Conservation (phyloP, 2,888 invertebrate species). For the Drosophila mettleri region DNA sequence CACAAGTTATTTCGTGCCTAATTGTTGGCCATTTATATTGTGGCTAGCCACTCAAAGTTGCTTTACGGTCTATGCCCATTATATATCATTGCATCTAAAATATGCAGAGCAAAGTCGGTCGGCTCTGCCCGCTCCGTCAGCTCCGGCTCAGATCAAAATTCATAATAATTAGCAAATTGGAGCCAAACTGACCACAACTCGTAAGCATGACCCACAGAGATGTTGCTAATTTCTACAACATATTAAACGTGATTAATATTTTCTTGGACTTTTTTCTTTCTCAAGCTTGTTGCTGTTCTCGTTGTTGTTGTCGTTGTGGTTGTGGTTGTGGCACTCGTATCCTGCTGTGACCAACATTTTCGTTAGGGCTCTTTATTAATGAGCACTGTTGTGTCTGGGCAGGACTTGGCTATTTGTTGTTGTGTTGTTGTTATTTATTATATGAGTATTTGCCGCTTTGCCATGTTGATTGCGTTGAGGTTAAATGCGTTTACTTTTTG, state of each 20-base stretch:
- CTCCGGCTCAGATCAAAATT: slow-evolving; percentile 29
- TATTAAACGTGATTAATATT: slow-evolving; percentile 79
- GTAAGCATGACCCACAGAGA: slow-evolving; percentile 27
- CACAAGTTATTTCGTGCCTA: slow-evolving; percentile 19
- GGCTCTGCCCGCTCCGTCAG: background rate
- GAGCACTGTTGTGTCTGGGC: slow-evolving; percentile 70
- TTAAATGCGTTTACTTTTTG: slow-evolving; percentile 65
- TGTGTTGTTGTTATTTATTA: slow-evolving; percentile 68
- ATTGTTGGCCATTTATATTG: slow-evolving; percentile 34
- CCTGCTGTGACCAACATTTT: slow-evolving; percentile 70
- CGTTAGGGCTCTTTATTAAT: slow-evolving; percentile 68
- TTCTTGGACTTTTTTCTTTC: slow-evolving; percentile 34
- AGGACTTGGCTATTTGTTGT: slow-evolving; percentile 56
- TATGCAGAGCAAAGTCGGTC: slow-evolving; percentile 12
- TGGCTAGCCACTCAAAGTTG: slow-evolving; percentile 6
- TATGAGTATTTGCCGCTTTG: slow-evolving; percentile 62
- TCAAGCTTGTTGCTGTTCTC: slow-evolving; percentile 8
- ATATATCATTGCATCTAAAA: slow-evolving; percentile 16
- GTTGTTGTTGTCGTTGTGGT: slow-evolving; percentile 17
- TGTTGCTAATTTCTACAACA: slow-evolving; percentile 70
- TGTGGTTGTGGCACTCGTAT: slow-evolving; percentile 41
- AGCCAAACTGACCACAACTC: slow-evolving; percentile 22
- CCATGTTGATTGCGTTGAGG: slow-evolving; percentile 74
- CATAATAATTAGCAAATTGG: slow-evolving; percentile 64
- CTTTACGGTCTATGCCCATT: slow-evolving; percentile 10